phyloP scores from a whole-genome alignment of 2,797 vertebrate genomes.

The Catamblyrhynchus diadema region DNA sequence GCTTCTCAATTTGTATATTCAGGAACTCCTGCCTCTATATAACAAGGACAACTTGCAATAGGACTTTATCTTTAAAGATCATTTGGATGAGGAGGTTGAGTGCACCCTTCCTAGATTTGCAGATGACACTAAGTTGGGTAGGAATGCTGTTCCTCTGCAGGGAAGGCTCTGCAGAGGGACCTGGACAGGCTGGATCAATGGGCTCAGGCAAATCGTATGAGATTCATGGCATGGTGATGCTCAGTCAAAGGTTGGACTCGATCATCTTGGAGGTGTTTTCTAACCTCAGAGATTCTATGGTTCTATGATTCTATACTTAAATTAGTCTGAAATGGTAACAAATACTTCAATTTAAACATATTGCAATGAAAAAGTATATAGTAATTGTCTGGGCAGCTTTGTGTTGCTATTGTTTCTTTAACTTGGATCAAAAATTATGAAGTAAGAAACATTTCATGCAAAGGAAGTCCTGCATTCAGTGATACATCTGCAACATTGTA shows the following conservation, averaged over 20 bases:
- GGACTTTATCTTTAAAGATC: neutral
- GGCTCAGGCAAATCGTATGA: accelerated
- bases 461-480: neutral
- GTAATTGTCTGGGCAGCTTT: neutral
- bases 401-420: neutral
- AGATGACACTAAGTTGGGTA: neutral
- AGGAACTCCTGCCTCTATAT: neutral
- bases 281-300: neutral
- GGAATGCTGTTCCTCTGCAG: neutral
- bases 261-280: neutral
- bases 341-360: neutral
- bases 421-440: neutral
- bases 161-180: neutral
- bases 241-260: accelerated
- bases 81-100: neutral
- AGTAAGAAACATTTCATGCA: neutral
- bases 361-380: neutral
- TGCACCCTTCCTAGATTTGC: neutral
- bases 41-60: neutral
- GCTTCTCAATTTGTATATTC: neutral
- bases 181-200: neutral
- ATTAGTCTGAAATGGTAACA: neutral
- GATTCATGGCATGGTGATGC: too few species aligned
- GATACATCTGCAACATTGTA: neutral
- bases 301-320: neutral